Evolutionary conservation across 2,113 vertebrate genomes (phyloP), one percentile per base, ranked within the genome.

Genomic region (Oophaga pumilio): DNA sequence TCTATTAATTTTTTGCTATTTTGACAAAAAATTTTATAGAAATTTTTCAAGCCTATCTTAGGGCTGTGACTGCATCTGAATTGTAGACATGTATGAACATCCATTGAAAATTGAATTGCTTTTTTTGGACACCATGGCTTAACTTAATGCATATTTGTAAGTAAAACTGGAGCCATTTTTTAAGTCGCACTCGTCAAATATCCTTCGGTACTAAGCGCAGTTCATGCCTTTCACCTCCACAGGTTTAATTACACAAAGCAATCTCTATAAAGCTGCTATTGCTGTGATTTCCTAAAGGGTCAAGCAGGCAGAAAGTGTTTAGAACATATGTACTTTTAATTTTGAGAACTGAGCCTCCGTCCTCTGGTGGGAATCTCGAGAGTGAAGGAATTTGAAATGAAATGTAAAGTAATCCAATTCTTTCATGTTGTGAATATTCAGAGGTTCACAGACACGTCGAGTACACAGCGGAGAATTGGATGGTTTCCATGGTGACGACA

Each of bases 401-500:
- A 83, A 88, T 88, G 86, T 88, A 76, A 82, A 88, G 86, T 83
- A 76, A 74, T 83, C 79, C 68, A 76, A 62, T 88, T 64, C 79
- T 82, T 64, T 88, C 43, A 76, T 82, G 79, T 76, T 82, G 69
- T 88, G 86, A 88, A 88, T 88, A 82, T 88, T 88, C 77, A 87
- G 86, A 87, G 66, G 53, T 87, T 87, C 86, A 76, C 53, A 83
- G 56, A 64, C 78, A 53, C 56, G 62, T 52, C 20, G 49, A 76
- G 80, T 76, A 71, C 86, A 88, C 79, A 76, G 86, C 57, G 18
- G 56, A 83, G 68, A 64, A 74, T 82, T 74, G 79, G 79, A 83
- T 50, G 69, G 80, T 88, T 88, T 88, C 80, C 71, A 88, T 83
- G 69, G 86, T 53, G 86, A 88, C 52, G 24, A 83, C 57, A 76